Evolutionary conservation across 1,140 invertebrate genomes (phyloP).

Genomic region (Yoshiicerus persimilis): DNA sequence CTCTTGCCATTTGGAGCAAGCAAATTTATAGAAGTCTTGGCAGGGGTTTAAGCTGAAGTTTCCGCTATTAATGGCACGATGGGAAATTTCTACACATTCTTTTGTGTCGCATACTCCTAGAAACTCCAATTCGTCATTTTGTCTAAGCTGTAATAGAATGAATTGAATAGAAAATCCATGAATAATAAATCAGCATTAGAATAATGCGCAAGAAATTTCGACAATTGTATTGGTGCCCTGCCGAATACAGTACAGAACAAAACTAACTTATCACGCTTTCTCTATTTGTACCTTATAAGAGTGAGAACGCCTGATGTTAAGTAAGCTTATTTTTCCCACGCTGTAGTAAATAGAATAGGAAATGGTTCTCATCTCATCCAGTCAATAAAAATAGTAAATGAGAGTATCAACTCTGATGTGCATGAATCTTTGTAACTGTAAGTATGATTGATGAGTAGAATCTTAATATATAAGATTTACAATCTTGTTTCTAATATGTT

Average conservation of each 20-base stretch:
- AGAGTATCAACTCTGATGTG: too few species aligned
- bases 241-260: background rate
- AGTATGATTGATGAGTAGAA: too few species aligned
- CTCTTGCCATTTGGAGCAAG: conserved; percentile 42
- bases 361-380: too few species aligned
- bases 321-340: too few species aligned
- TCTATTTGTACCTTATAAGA: too few species aligned
- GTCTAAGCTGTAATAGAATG: background rate
- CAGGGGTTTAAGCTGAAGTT: conserved; percentile 41
- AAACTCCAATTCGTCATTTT: background rate
- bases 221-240: background rate
- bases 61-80: conserved; percentile 33
- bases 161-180: background rate
- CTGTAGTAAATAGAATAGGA: too few species aligned
- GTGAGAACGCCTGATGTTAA: too few species aligned
- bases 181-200: background rate
- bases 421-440: too few species aligned
- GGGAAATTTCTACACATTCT: conserved; percentile 44
- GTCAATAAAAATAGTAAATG: too few species aligned
- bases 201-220: background rate
- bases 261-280: too few species aligned
- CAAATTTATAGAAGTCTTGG: conserved; percentile 43
- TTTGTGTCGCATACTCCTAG: conserved; percentile 39
- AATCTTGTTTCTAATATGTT: too few species aligned
- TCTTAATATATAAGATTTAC: too few species aligned